A percentile compares a stretch with the other conserved stretches of the same genome.
phyloP scores from a whole-genome alignment of 2,888 invertebrate species.

The Habroteleia sp. region DNA sequence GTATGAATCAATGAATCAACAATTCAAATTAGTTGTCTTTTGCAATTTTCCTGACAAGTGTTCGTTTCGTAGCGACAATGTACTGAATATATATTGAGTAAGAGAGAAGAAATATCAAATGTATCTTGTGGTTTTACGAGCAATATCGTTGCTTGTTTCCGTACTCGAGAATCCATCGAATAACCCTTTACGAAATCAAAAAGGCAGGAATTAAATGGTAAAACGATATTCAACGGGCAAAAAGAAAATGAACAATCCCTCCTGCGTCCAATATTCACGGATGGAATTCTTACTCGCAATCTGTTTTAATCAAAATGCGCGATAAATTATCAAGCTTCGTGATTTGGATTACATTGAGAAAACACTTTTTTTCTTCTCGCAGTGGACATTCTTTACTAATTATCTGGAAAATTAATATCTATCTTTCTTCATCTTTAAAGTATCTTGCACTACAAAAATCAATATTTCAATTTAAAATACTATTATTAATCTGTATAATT shows the following conservation, averaged over 20 bases:
- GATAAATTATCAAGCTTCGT: constrained; percentile 15
- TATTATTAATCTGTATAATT: too few species aligned
- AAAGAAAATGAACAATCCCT: constrained; percentile 30
- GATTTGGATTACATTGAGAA: constrained; percentile 7
- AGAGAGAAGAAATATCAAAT: constrained; percentile 18
- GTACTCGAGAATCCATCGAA: constrained; percentile 25
- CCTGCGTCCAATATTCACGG: constrained; percentile 13
- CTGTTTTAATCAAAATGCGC: constrained; percentile 20
- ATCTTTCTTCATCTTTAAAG: too few species aligned
- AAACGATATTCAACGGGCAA: constrained; percentile 27
- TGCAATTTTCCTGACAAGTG: constrained; percentile 22
- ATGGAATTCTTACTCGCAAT: constrained; percentile 5
- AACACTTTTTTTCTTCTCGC: constrained; percentile 3
- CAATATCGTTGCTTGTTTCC: constrained; percentile 40
- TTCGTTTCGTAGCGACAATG: constrained; percentile 22
- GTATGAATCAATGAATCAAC: too few species aligned
- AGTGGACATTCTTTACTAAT: too few species aligned
- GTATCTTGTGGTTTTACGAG: constrained; percentile 43
- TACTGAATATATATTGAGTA: constrained; percentile 21
- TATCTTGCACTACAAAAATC: too few species aligned
- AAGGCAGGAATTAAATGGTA: constrained; percentile 28
- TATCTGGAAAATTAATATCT: too few species aligned
- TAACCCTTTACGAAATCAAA: constrained; percentile 37
- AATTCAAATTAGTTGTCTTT: too few species aligned
- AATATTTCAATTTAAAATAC: too few species aligned